Conservation (phyloP, 2,113 vertebrate species). For the Perca flavescens region DNA sequence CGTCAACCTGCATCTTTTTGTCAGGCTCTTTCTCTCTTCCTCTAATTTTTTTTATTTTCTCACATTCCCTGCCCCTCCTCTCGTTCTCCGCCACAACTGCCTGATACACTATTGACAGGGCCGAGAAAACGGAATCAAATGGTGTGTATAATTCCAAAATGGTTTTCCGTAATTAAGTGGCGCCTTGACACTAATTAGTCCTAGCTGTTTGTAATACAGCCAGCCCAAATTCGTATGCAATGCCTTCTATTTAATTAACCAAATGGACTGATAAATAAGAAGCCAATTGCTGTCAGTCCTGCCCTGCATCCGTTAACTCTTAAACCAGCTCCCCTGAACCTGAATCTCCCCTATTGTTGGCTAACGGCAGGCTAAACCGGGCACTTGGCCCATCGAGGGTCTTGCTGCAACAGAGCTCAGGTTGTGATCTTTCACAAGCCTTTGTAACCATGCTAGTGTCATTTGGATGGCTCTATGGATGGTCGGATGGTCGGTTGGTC, state of each 20-base stretch:
- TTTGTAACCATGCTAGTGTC: too few relatives aligned
- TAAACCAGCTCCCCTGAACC: not conserved
- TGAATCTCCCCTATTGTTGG: not conserved
- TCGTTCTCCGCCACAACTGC: not conserved
- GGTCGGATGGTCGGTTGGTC: not conserved
- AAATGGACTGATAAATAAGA: conserved; percentile 74
- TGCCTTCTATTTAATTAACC: conserved; percentile 75
- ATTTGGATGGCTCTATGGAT: not conserved
- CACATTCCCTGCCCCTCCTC: not conserved
- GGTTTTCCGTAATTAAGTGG: conserved; percentile 75
- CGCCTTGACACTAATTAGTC: conserved; percentile 80
- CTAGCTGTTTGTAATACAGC: conserved; percentile 73
- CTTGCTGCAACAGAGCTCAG: not conserved
- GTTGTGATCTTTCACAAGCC: too few relatives aligned
- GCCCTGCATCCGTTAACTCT: conserved; percentile 25
- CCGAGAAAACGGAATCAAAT: conserved; percentile 68
- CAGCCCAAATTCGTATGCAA: conserved; percentile 64
- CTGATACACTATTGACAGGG: conserved; percentile 41
- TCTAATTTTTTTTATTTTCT: not conserved
- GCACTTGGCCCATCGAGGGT: not conserved
- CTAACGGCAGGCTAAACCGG: not conserved
- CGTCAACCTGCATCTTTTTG: not conserved
- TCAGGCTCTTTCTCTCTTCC: not conserved
- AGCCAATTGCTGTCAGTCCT: conserved; percentile 33
- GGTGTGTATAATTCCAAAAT: conserved; percentile 77